Percentiles rank a stretch among this genome's conserved stretches.
Evolutionary conservation across 2,113 vertebrate species (phyloP).

Genomic region (Rhipidura dahli): DNA sequence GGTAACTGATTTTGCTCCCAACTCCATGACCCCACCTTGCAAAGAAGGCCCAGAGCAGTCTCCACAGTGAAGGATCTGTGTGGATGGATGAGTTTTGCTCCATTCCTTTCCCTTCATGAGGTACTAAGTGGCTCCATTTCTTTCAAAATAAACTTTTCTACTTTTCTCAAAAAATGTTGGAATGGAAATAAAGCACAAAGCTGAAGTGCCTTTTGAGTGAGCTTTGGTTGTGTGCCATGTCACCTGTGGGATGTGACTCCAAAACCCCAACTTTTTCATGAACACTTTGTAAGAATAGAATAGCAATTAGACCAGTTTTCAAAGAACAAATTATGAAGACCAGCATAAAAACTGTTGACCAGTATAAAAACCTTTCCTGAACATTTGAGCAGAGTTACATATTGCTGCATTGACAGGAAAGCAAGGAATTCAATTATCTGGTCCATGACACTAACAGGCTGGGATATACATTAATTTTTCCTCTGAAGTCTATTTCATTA

Average conservation of each 20-base stretch:
- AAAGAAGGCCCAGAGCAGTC: neutral
- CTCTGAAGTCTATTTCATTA: neutral
- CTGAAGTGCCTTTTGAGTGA: neutral
- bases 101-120: neutral
- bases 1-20: neutral
- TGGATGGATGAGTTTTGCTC: neutral
- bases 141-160: neutral
- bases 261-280: neutral
- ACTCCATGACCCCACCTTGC: neutral
- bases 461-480: neutral
- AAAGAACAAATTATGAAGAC: neutral
- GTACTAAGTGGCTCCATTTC: neutral
- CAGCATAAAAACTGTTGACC: neutral
- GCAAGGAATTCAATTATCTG: neutral
- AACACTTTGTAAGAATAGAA: neutral
- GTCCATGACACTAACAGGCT: neutral
- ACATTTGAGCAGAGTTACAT: neutral
- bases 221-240: neutral
- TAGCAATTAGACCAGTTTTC: neutral
- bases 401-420: neutral
- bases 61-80: neutral
- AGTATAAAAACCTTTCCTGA: neutral
- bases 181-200: neutral
- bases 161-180: neutral
- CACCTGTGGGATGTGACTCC: neutral